phyloP scores from a whole-genome alignment of 2,797 vertebrate species.

The Aldrovandia affinis region DNA sequence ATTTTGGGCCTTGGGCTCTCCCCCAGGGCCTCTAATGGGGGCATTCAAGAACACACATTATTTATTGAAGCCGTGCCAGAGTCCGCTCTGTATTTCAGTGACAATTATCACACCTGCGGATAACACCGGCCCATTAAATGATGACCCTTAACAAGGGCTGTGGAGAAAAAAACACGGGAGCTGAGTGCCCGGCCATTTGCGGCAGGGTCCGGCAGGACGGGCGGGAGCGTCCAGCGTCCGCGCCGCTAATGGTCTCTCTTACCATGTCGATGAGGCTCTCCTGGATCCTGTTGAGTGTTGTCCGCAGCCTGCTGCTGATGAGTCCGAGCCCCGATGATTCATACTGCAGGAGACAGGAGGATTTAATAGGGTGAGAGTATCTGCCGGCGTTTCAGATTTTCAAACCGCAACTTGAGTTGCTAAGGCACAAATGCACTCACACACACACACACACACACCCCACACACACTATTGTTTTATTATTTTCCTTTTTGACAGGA shows the following conservation, averaged over 20 bases:
- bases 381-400: slow-evolving; percentile 28
- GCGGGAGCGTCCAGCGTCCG: neutral
- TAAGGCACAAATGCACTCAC: slow-evolving; percentile 40
- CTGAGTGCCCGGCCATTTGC: slow-evolving; percentile 4
- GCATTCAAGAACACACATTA: slow-evolving; percentile 1
- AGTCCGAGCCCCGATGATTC: slow-evolving; percentile 93
- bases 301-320: slow-evolving; percentile 94
- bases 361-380: no score
- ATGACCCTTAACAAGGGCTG: slow-evolving; percentile 22
- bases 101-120: slow-evolving; percentile 25
- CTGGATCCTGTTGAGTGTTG: slow-evolving; percentile 95
- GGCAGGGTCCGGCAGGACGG: slow-evolving; percentile 24
- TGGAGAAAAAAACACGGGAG: neutral
- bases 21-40: slow-evolving; percentile 54
- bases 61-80: slow-evolving; percentile 22
- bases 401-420: neutral
- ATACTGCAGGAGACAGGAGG: slow-evolving; percentile 78
- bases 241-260: slow-evolving; percentile 56
- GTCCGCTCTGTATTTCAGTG: neutral
- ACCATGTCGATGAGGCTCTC: slow-evolving; percentile 97
- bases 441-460: slow-evolving; percentile 34
- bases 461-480: neutral
- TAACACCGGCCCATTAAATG: slow-evolving; percentile 18
- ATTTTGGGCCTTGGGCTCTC: neutral
- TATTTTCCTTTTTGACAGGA: neutral